Base-by-base conservation (phyloP, 2,888 invertebrate genomes). In the Syritta pipiens region DNA sequence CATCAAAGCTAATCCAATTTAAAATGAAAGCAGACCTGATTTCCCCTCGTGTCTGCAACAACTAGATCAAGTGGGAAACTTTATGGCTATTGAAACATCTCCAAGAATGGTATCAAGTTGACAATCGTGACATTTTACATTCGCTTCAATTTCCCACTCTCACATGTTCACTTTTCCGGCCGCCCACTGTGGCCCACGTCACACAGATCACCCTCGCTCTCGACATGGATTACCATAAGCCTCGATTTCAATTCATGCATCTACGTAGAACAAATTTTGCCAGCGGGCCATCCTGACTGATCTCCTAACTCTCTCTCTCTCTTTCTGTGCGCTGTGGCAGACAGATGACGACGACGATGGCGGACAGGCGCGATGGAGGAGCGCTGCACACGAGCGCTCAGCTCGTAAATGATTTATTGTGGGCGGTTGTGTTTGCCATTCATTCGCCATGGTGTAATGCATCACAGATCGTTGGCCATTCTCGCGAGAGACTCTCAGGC, bases 361-460 rank as follows among this genome's bases (percentile, higher is more conserved):
- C 32, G 35, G 17, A 14, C 35, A 22, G n/a, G 24, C 20, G 20
- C 49, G 22, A 42, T 55, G 57, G 53, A 17, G 3, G 17, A 37
- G 37, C 17, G 37, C 14, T 40, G 24, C 44, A 37, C 20, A 51
- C 22, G 24, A 53, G 37, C 44, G 57, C 44, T 42, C 44, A 6
- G 26, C 60, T 59, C 72, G 42, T 44, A 68, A 74, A 79, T 74
- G 74, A 79, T 79, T 79, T 79, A 79, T 79, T 55, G 79, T 79
- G 79, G 79, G 79, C 74, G 79, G 74, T 74, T 74, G 67, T 79
- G 62, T 74, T 79, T 79, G 74, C 74, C 74, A 79, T 79, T 74
- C 68, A 74, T 79, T 74, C 74, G 74, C 46, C 51, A 40, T 49
- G 62, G 57, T 68, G 71, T 60, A 72, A 77, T 77, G 72, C 72